phyloP scores from a whole-genome alignment of 2,797 vertebrate genomes.

The Lagodon rhomboides region DNA sequence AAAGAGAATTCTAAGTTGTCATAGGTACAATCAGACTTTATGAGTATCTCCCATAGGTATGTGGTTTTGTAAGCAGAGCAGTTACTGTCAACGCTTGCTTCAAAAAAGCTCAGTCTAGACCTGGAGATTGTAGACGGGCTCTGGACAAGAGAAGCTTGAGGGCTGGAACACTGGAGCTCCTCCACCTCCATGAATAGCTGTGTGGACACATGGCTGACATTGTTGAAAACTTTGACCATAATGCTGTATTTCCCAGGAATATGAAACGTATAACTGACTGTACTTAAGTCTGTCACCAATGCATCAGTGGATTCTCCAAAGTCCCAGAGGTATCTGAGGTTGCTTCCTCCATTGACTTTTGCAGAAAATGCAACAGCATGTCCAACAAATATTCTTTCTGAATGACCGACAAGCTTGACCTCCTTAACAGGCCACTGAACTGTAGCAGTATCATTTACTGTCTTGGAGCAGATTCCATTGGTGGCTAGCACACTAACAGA shows the following conservation, averaged over 20 bases:
- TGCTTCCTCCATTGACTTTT: constrained; percentile 66
- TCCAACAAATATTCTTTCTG: constrained; percentile 73
- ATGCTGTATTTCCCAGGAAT: constrained; percentile 71
- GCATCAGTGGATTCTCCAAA: constrained; percentile 78
- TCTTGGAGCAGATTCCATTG: constrained; percentile 79
- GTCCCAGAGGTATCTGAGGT: constrained; percentile 82
- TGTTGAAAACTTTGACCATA: constrained; percentile 78
- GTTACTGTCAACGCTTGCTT: constrained; percentile 81
- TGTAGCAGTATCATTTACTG: constrained; percentile 50
- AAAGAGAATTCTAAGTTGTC: background rate
- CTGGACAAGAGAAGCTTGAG: constrained; percentile 74
- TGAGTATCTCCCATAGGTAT: constrained; percentile 85
- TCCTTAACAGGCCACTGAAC: constrained; percentile 79
- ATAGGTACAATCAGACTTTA: constrained; percentile 53
- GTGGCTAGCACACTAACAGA: constrained; percentile 77
- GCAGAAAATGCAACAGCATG: constrained; percentile 73
- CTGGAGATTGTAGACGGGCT: constrained; percentile 67
- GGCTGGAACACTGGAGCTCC: constrained; percentile 77
- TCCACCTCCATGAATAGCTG: constrained; percentile 70
- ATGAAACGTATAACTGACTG: constrained; percentile 74
- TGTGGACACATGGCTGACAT: constrained; percentile 75
- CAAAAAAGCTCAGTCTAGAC: constrained; percentile 81
- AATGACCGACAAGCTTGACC: constrained; percentile 66
- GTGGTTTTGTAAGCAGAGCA: constrained; percentile 82
- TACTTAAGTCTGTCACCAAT: constrained; percentile 50